phyloP scores from a whole-genome alignment of 2,797 vertebrate species.

The Centroberyx gerrardi region DNA sequence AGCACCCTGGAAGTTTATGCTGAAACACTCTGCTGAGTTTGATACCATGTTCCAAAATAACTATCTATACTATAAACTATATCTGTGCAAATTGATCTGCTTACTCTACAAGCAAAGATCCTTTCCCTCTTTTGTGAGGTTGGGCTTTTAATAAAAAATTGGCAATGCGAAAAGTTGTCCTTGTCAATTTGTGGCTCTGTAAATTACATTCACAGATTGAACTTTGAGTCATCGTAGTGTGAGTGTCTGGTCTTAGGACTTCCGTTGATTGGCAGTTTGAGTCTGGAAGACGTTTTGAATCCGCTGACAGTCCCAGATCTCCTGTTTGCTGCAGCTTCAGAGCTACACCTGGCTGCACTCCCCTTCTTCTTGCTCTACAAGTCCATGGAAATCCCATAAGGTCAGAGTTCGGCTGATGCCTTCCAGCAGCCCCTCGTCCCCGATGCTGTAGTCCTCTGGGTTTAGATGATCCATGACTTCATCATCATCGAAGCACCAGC shows the following conservation, averaged over 20 bases:
- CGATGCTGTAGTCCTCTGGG: conserved; percentile 17
- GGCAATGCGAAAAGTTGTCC: background rate
- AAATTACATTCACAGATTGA: conserved; percentile 14
- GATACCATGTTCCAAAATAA: background rate
- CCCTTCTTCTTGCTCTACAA: conserved; percentile 65
- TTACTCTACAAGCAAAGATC: background rate
- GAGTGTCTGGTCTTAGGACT: background rate
- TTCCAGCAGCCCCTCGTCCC: conserved; percentile 52
- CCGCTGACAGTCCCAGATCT: background rate
- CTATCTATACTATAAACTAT: no score
- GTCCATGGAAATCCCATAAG: conserved; percentile 1
- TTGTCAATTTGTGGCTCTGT: background rate
- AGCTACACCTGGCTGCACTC: conserved; percentile 83
- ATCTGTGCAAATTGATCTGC: conserved; percentile 4
- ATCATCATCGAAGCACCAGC: conserved; percentile 84
- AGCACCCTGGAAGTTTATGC: background rate
- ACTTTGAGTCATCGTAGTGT: background rate
- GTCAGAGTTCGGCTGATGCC: conserved; percentile 52
- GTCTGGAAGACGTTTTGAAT: background rate
- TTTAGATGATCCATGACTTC: conserved; percentile 75
- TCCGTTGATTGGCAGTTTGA: background rate
- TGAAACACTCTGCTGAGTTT: background rate
- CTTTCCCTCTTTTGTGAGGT: background rate
- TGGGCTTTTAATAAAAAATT: conserved; percentile 5
- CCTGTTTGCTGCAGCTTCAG: background rate